Base-by-base conservation (phyloP, 2,888 invertebrate species). In the Gerris lacustris region DNA sequence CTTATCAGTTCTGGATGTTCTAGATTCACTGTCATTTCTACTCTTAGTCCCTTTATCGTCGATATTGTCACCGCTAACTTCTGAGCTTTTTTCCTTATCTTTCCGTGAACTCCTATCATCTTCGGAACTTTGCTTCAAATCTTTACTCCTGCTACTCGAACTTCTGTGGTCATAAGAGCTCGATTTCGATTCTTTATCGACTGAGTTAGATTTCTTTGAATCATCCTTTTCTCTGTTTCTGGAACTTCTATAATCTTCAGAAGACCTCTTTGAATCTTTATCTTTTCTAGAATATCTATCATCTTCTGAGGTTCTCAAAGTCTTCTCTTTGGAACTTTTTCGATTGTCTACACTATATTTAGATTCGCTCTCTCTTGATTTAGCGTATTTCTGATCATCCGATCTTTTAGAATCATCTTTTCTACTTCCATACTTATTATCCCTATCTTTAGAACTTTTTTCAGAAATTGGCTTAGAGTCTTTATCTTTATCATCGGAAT, bases 1-100 rank as follows among this genome's bases (percentile, higher is more conserved):
- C 76, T 80, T 81, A 81, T 81, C 81, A 81, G 81, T 76, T 81
- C 81, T 0, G 80, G 81, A 69, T 81, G 80, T 55, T 81, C 81
- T 0, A 80, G 80, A 6, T 80, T 80, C 70, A 15, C 44, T 67
- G 7, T 55, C 15, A 55, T 55, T 11, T 15, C 55, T 55, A 55
- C 55, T 55, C 9, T 9, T 11, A 15, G 2, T 55, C 15, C 15
- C 15, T 15, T 55, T 55, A 55, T 55, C 55, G 15, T 31, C 31
- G 31, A 2, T 31, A 31, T 31, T 31, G 4, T 31, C 31, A 31
- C 31, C 4, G 31, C 31, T 31, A 4, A 31, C 4, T 31, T 31
- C 31, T 31, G 4, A 31, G 15, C 15, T 55, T 55, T 55, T 55
- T 9, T 9, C 11, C 11, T 55, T 15, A 55, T 55, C 55, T 55